A percentile compares a stretch with the other conserved stretches of the same genome.
These are phyloP conservation scores for Karalla daura DNA, from an alignment of 2,797 vertebrate species.

Conservation along the genomic window DNA sequence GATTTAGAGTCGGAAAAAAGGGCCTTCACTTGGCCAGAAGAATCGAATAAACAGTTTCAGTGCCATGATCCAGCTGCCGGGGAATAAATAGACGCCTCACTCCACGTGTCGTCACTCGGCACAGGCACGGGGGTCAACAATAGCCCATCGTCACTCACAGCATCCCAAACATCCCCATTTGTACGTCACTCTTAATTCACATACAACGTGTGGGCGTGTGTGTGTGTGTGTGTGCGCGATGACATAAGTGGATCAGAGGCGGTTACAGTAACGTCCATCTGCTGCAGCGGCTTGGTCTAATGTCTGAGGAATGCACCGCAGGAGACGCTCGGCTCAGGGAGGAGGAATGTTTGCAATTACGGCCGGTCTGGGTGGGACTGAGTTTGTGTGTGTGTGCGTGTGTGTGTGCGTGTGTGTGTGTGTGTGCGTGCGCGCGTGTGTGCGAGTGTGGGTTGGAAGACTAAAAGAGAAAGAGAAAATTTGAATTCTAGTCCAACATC, in stretches of 20 bases:
- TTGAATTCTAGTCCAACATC: not conserved
- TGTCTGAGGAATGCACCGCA: conserved; percentile 66
- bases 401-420: conserved; percentile 2
- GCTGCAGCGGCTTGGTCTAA: conserved; percentile 46
- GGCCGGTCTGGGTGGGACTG: conserved; percentile 1
- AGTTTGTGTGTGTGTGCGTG: conserved; percentile 2
- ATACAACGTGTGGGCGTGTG: conserved; percentile 15
- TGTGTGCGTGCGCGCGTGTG: not conserved
- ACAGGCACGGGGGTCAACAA: conserved; percentile 2
- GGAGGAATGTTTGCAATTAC: conserved; percentile 70
- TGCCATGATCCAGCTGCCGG: conserved; percentile 10
- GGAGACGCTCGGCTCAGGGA: conserved; percentile 35
- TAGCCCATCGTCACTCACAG: conserved; percentile 23
- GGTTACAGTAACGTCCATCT: conserved; percentile 61
- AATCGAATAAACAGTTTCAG: conserved; percentile 22
- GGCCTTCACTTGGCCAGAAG: conserved; percentile 6
- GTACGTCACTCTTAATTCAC: conserved; percentile 38
- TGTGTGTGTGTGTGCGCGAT: too few relatives aligned
- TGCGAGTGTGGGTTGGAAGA: not conserved
- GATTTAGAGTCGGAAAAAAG: conserved; percentile 21
- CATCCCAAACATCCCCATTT: conserved; percentile 38
- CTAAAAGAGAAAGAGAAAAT: conserved; percentile 17
- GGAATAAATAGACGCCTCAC: conserved; percentile 18
- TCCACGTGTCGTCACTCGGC: conserved; percentile 8
- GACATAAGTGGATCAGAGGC: conserved; percentile 48